Conservation (phyloP, 1,140 invertebrate species). For the Drosophila chauvacae region DNA sequence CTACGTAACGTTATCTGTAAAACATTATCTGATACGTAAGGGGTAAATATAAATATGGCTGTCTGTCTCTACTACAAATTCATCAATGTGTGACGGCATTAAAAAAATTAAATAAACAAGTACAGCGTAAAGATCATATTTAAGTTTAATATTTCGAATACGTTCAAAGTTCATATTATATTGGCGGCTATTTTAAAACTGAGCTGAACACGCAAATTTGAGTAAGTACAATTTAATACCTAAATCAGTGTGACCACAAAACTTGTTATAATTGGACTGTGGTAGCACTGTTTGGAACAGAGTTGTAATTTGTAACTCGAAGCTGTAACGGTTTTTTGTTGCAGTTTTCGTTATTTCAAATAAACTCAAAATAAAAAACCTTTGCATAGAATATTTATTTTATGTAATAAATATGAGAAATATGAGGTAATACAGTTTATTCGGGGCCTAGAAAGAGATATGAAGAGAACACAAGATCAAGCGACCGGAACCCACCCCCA, state of each 20-base stretch:
- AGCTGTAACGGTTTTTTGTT: constrained; percentile 19
- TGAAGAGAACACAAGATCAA: neutral
- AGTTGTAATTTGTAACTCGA: neutral
- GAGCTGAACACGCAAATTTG: neutral
- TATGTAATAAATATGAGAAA: neutral
- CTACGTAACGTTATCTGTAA: too few relatives aligned
- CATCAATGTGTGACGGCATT: too few relatives aligned
- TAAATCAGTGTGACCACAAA: neutral
- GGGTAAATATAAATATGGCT: too few relatives aligned
- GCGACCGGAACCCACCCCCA: constrained; percentile 24
- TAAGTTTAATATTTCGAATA: too few relatives aligned
- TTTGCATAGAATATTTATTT: neutral
- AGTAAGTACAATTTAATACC: neutral
- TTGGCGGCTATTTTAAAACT: neutral
- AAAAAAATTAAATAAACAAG: too few relatives aligned
- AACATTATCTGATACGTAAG: too few relatives aligned
- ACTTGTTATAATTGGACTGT: neutral
- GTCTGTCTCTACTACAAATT: too few relatives aligned
- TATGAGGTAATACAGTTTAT: neutral
- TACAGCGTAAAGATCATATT: too few relatives aligned
- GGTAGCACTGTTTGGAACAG: neutral
- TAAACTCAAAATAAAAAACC: neutral
- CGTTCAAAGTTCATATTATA: too few relatives aligned
- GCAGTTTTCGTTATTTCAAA: neutral
- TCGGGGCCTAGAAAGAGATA: neutral